These are phyloP conservation scores for Drosophila ohnishii DNA, from an alignment of 1,140 invertebrate genomes.

Conservation along the genomic window DNA sequence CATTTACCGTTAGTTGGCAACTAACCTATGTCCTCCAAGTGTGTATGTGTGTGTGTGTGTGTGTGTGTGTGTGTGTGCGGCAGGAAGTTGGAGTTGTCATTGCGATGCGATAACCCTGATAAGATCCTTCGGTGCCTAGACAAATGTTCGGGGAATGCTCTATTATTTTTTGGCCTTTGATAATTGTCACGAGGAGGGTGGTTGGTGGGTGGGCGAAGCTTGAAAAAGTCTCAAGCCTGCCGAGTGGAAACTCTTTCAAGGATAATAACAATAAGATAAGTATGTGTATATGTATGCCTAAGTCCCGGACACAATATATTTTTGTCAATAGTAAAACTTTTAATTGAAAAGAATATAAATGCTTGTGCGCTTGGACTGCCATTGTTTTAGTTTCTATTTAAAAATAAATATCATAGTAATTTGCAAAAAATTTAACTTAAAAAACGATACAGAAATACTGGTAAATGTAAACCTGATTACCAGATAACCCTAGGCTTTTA, in stretches of 20 bases:
- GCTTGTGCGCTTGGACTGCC: background rate
- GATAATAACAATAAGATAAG: slow-evolving; percentile 13
- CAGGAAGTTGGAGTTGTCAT: slow-evolving; percentile 46
- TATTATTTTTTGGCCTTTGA: slow-evolving; percentile 24
- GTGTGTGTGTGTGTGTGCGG: slow-evolving; percentile 14
- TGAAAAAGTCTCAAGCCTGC: slow-evolving; percentile 12
- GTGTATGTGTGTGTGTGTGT: slow-evolving; percentile 9
- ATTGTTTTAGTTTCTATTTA: background rate
- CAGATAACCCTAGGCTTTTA: background rate
- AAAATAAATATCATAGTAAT: background rate
- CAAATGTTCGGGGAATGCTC: slow-evolving; percentile 38
- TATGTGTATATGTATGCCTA: background rate
- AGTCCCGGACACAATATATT: background rate
- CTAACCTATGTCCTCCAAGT: slow-evolving; percentile 43
- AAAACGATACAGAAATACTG: background rate
- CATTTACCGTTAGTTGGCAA: slow-evolving; percentile 75
- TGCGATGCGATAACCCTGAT: slow-evolving; percentile 53
- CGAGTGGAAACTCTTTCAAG: slow-evolving; percentile 15
- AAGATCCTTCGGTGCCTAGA: slow-evolving; percentile 47
- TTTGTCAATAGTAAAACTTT: slow-evolving; percentile 7
- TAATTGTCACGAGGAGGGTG: slow-evolving; percentile 15
- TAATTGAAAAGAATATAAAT: slow-evolving; percentile 3
- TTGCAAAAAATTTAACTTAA: too few species aligned
- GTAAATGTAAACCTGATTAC: background rate
- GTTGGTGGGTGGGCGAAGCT: background rate